Base-by-base conservation (phyloP, 2,797 vertebrate species). In the Pachyuromys duprasi region DNA sequence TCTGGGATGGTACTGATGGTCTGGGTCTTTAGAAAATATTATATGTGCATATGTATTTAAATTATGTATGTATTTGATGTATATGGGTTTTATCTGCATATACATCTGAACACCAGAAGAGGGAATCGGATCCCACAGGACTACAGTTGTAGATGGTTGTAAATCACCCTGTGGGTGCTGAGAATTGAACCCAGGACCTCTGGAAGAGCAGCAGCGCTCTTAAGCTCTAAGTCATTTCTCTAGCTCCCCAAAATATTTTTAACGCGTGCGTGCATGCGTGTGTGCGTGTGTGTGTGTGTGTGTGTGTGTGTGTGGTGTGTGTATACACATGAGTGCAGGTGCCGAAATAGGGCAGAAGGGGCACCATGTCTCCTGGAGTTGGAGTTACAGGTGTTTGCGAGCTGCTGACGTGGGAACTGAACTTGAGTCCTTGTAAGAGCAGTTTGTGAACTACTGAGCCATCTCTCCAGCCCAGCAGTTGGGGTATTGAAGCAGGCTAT, bases 401-500 rank as follows among this genome's bases (percentile, higher is more conserved):
- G 12, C 65, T 53, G 45, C 39, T 70, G 65, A 53, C 15, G 33
- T 86, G 45, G 45, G 20, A 69, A 24, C 31, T 45, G 28, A 45
- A 83, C 53, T 31, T 33, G 45, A 45, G 76, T 55, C 17, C 31
- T n/a, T 39, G 33, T 15, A 1, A 53, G 83, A 36, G 49, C 15
- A 12, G 22, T 39, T 17, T 15, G 49, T 55, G 45, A 69, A 49
- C 82, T 28, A 53, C 31, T 26, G 42, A 53, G 67, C 49, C n/a
- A 18, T 28, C 49, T 36, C n/a, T 86, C 24, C 67, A 72, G 14
- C 24, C 83, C 49, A 72, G 2, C 26, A 22, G 49, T 36, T n/a
- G 15, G 15, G 70, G 39, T 57, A 57, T 39, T 2, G 8, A n/a
- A 1, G 70, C 11, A 3, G 65, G 26, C 45, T 0, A 2, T 8